A percentile compares a stretch with the other conserved stretches of the same genome.
Conservation (phyloP, 1,140 invertebrate species). For the Calephelis virginiensis region DNA sequence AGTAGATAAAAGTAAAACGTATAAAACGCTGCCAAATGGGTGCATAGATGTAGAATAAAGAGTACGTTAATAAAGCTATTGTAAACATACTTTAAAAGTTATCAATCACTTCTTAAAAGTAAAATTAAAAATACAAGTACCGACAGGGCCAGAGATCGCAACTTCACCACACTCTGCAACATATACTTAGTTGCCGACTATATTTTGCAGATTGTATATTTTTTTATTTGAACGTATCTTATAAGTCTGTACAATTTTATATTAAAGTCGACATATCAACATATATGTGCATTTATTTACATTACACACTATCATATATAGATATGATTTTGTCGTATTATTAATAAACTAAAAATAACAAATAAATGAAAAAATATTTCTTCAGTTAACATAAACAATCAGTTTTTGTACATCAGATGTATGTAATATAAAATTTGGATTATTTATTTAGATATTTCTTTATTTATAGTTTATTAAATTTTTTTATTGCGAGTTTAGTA, state of each 20-base stretch:
- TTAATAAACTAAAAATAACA: slow-evolving; percentile 11
- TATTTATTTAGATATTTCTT: background rate
- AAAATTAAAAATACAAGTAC: slow-evolving; percentile 9
- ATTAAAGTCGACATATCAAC: slow-evolving; percentile 15
- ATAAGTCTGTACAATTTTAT: slow-evolving; percentile 11
- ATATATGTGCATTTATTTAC: slow-evolving; percentile 14
- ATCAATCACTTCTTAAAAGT: slow-evolving; percentile 6
- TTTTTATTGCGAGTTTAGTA: slow-evolving; percentile 4
- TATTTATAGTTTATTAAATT: slow-evolving; percentile 14
- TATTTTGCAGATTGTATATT: background rate
- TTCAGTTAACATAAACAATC: background rate
- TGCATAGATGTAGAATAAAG: background rate
- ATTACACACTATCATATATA: background rate
- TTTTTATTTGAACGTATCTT: slow-evolving; percentile 13
- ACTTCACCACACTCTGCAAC: background rate
- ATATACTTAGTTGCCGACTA: too few species aligned
- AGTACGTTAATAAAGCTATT: slow-evolving; percentile 6
- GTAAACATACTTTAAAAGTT: slow-evolving; percentile 8
- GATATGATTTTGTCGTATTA: slow-evolving; percentile 7
- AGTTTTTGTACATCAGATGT: background rate
- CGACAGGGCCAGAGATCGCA: slow-evolving; percentile 3
- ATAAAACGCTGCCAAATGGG: slow-evolving; percentile 2
- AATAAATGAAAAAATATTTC: too few species aligned
- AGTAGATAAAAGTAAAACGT: slow-evolving; percentile 6
- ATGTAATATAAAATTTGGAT: background rate